phyloP scores from a whole-genome alignment of 2,888 invertebrate species.

The Halictus ligatus region DNA sequence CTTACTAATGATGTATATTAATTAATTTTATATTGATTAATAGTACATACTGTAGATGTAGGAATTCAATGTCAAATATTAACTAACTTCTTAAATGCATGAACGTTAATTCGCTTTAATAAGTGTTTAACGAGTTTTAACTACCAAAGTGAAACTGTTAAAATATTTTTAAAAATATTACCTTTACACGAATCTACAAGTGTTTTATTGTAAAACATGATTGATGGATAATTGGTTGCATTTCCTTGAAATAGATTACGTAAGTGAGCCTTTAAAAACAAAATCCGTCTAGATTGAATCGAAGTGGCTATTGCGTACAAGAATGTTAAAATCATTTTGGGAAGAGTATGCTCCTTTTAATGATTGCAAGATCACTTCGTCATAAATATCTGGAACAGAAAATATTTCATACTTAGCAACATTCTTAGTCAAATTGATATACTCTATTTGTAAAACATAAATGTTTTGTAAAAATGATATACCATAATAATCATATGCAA shows the following conservation, averaged over 20 bases:
- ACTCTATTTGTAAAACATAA: too few relatives aligned
- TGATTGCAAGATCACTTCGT: constrained; percentile 1
- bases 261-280: constrained; percentile 89
- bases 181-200: constrained; percentile 67
- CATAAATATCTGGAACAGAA: constrained; percentile 40
- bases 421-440: too few relatives aligned
- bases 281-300: constrained; percentile 92
- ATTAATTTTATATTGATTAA: too few relatives aligned
- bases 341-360: background rate
- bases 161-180: constrained; percentile 57
- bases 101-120: background rate
- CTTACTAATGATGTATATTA: too few relatives aligned
- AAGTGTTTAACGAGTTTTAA: background rate
- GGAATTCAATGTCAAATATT: background rate
- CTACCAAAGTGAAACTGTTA: background rate
- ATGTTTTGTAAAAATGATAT: too few relatives aligned
- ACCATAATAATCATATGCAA: too few relatives aligned
- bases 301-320: constrained; percentile 94
- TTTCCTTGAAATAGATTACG: constrained; percentile 79
- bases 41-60: too few relatives aligned
- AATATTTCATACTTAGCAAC: background rate
- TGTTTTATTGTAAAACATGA: constrained; percentile 78
- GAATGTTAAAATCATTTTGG: constrained; percentile 90
- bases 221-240: constrained; percentile 72
- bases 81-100: background rate